These are phyloP conservation scores for Halcyon leucocephala DNA, from an alignment of 2,797 vertebrate genomes.

Conservation along the genomic window DNA sequence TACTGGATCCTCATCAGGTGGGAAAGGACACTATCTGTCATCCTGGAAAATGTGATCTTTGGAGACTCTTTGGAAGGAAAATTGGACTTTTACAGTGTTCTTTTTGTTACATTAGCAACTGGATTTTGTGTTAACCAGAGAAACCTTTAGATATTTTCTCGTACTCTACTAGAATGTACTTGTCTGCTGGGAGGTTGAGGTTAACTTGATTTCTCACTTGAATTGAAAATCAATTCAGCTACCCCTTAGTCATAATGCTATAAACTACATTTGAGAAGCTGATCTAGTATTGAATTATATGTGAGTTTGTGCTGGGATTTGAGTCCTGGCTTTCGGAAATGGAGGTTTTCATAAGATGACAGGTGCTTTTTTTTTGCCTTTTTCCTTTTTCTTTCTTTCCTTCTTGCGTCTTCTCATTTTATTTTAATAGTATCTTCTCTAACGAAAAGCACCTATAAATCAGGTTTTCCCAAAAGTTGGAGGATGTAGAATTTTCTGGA, in stretches of 20 bases:
- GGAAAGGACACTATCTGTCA: not conserved
- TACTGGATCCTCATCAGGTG: not conserved
- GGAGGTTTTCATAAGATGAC: constrained; percentile 13
- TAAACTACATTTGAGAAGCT: constrained; percentile 63
- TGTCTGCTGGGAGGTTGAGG: constrained; percentile 71
- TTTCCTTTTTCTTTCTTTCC: not conserved
- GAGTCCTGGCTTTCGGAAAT: constrained; percentile 65
- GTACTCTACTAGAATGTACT: constrained; percentile 4
- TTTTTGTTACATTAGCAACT: not conserved
- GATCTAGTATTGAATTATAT: constrained; percentile 66
- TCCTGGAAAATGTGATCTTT: not conserved
- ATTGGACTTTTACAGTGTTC: not conserved
- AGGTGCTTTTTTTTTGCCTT: not conserved
- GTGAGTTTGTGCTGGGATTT: constrained; percentile 67
- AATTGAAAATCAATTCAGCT: constrained; percentile 78
- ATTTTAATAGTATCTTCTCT: not conserved
- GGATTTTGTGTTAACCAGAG: constrained; percentile 47
- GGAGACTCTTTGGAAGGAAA: not conserved
- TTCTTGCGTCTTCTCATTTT: not conserved
- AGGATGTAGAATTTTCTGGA: not conserved
- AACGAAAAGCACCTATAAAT: constrained; percentile 5
- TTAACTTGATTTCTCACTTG: constrained; percentile 79
- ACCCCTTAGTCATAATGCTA: constrained; percentile 73
- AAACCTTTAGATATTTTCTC: constrained; percentile 56
- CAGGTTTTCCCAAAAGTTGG: not conserved